Percentiles rank a stretch among this genome's conserved stretches.
Conservation (phyloP, 1,140 invertebrate species). For the Sinella curviseta region DNA sequence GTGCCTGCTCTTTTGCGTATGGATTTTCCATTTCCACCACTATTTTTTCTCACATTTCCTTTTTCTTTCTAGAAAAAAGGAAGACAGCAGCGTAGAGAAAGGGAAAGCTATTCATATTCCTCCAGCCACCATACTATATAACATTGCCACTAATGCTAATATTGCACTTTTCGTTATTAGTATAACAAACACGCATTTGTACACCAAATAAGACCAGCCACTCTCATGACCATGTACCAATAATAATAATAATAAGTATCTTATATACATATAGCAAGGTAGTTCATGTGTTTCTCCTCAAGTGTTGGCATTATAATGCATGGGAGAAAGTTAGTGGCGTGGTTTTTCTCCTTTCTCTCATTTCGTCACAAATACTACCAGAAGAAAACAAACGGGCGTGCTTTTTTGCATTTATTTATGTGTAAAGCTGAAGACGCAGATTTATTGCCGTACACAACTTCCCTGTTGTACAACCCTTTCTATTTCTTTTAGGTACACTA, state of each 20-base stretch:
- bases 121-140: too few species aligned
- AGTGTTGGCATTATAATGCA: not conserved
- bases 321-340: too few species aligned
- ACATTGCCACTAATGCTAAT: not conserved
- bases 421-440: not conserved
- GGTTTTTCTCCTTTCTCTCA: not conserved
- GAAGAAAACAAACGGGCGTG: conserved; percentile 1
- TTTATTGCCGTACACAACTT: not conserved
- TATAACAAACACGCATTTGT: not conserved
- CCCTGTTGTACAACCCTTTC: not conserved
- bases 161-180: not conserved
- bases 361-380: conserved; percentile 4
- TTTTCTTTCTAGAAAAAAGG: not conserved
- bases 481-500: too few species aligned
- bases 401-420: conserved; percentile 12
- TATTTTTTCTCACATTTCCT: not conserved
- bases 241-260: not conserved
- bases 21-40: not conserved
- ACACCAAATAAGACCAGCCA: not conserved
- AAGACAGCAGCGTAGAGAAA: too few species aligned
- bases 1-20: not conserved
- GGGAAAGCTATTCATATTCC: too few species aligned
- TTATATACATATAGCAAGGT: too few species aligned
- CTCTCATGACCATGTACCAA: not conserved
- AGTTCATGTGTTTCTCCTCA: too few species aligned